Conservation (phyloP, 2,113 vertebrate species). For the Siniperca chuatsi region DNA sequence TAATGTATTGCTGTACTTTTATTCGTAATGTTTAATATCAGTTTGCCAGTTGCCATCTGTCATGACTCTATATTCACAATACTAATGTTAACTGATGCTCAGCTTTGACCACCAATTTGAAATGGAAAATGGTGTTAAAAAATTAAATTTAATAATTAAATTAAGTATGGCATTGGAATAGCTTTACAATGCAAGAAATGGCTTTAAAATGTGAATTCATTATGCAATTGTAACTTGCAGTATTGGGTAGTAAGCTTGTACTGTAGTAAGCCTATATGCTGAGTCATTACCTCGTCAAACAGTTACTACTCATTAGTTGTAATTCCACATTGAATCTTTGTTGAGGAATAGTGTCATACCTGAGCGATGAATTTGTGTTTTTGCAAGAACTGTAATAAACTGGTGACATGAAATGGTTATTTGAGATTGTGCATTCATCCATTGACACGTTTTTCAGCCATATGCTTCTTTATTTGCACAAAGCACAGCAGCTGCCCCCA, state of each 20-base stretch:
- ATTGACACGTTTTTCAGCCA: neutral
- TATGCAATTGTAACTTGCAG: too few species aligned
- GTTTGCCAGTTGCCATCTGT: slow-evolving; percentile 25
- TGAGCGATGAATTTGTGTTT: slow-evolving; percentile 58
- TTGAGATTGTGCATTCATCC: neutral
- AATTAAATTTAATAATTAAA: neutral
- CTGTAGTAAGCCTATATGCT: slow-evolving; percentile 1
- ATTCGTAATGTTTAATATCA: slow-evolving; percentile 30
- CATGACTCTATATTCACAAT: slow-evolving; percentile 32
- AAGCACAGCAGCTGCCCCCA: too few species aligned
- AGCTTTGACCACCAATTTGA: slow-evolving; percentile 3
- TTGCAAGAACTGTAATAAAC: slow-evolving; percentile 75
- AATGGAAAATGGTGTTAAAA: slow-evolving; percentile 3
- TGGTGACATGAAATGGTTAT: slow-evolving; percentile 35
- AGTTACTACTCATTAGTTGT: slow-evolving; percentile 20
- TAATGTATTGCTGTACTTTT: slow-evolving; percentile 56
- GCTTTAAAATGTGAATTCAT: neutral
- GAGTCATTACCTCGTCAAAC: slow-evolving; percentile 2
- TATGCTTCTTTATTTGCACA: neutral
- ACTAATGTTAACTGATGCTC: slow-evolving; percentile 5
- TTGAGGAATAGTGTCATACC: slow-evolving; percentile 34
- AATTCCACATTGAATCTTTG: slow-evolving; percentile 44
- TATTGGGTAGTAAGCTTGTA: neutral
- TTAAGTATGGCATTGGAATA: slow-evolving; percentile 1
- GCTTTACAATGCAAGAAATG: neutral